These are phyloP conservation scores for Tokudaia tokunoshimensis DNA, from an alignment of 2,797 vertebrate species.

Conservation along the genomic window DNA sequence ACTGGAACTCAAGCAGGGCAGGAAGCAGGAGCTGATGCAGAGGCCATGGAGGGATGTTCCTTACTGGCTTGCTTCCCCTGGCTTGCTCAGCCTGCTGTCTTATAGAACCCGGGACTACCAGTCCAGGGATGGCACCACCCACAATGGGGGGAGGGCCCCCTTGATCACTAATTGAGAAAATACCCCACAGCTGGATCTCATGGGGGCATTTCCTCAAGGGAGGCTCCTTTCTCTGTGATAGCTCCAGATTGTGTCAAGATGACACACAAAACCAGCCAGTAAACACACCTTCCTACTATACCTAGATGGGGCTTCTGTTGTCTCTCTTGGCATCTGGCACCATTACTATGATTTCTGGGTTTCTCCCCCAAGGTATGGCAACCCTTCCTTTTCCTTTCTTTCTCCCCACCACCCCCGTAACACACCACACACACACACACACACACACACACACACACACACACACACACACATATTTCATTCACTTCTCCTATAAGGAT, in stretches of 20 bases:
- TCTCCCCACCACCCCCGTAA: not conserved
- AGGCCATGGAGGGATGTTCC: no score
- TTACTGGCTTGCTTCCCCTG: not conserved
- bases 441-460: not conserved
- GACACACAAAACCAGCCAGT: not conserved
- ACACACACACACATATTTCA: rapidly evolving
- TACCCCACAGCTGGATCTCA: not conserved
- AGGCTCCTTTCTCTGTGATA: not conserved
- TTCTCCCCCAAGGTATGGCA: not conserved
- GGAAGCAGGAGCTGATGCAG: no score
- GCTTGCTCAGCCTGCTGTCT: not conserved
- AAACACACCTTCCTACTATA: no score
- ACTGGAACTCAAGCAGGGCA: no score
- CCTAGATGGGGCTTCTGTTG: not conserved
- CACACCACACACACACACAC: not conserved
- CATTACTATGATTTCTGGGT: not conserved
- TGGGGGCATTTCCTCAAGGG: not conserved
- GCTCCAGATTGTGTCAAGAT: not conserved
- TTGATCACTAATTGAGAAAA: not conserved
- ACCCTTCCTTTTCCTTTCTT: not conserved
- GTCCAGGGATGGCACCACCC: not conserved
- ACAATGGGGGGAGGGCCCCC: not conserved
- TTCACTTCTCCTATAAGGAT: not conserved
- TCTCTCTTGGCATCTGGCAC: not conserved
- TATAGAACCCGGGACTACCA: not conserved